Evolutionary conservation across 2,888 invertebrate genomes (phyloP).

Genomic region (Hedychridium roseum): DNA sequence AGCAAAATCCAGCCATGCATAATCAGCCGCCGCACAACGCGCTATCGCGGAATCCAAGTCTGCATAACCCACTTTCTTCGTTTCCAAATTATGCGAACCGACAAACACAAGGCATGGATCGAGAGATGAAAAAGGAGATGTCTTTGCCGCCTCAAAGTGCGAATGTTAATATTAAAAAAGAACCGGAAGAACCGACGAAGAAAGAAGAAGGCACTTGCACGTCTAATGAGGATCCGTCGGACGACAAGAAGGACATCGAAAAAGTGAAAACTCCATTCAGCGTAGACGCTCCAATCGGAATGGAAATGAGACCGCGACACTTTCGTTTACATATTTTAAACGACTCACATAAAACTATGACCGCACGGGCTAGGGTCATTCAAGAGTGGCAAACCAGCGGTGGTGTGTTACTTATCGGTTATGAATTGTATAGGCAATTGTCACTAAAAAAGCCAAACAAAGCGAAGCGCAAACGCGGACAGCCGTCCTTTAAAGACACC

Average conservation of each 20-base stretch:
- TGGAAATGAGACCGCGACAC: conserved; percentile 72
- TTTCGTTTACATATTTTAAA: conserved; percentile 92
- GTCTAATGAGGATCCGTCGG: conserved; percentile 38
- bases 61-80: conserved; percentile 18
- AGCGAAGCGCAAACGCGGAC: conserved; percentile 66
- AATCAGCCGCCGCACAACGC: too few relatives aligned
- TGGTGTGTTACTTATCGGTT: conserved; percentile 95
- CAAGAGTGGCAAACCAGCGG: conserved; percentile 87
- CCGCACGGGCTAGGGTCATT: conserved; percentile 86
- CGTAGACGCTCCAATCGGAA: conserved; percentile 53
- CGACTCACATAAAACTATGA: conserved; percentile 91
- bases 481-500: conserved; percentile 65
- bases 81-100: conserved; percentile 38
- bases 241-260: conserved; percentile 47
- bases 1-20: too few relatives aligned
- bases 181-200: conserved; percentile 40
- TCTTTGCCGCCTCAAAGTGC: conserved; percentile 21
- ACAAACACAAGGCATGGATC: conserved; percentile 28
- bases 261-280: conserved; percentile 52
- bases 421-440: conserved; percentile 93
- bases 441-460: conserved; percentile 79
- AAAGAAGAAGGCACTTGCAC: conserved; percentile 41
- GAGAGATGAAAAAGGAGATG: conserved; percentile 48
- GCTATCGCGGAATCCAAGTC: too few relatives aligned
- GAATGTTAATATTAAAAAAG: conserved; percentile 48